Base-by-base conservation (phyloP, 2,797 vertebrate genomes). In the Anguilla marmorata region DNA sequence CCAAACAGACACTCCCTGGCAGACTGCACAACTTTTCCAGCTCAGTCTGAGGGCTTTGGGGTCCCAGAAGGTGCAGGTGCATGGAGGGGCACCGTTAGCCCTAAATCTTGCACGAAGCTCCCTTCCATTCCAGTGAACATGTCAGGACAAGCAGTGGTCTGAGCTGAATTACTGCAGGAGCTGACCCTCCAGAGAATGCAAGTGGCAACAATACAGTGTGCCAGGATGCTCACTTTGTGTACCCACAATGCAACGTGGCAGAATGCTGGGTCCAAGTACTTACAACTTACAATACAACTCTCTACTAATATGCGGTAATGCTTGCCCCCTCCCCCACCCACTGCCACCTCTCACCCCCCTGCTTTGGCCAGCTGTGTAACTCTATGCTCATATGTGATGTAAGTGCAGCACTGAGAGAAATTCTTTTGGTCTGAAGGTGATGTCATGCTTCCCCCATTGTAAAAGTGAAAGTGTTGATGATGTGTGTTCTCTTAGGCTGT, bases 381-480 rank as follows among this genome's bases (percentile, higher is more conserved):
- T 94, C 92, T 96, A 94, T 93, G 93, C 94, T 95, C 94, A 93
- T 94, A 93, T 95, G 94, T 96, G 93, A 94, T 95, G 94, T 95
- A 94, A 91, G 93, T 93, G 91, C 94, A 89, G 88, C 91, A 92
- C 93, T 91, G 94, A 91, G 91, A 86, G 86, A 88, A 69, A 91
- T 93, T 91, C 88, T 91, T 92, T 89, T 88, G 87, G 83, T 91
- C 91, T 91, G 92, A 95, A 92, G 92, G 91, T 90, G 92, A 93
- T 93, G 92, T 94, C 86, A 89, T 92, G 91, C 86, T 58, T 48
- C 87, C 72, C 88, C 90, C 89, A 82, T 93, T 89, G 93, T 95
- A 93, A 94, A 95, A 94, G 93, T 95, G 92, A 95, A 95, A 91
- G 91, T 94, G 93, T 95, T 94, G 93, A 94, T 93, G 92, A 91